These are phyloP conservation scores for Heliconius hermathena DNA, from an alignment of 1,140 invertebrate genomes.

Conservation along the genomic window DNA sequence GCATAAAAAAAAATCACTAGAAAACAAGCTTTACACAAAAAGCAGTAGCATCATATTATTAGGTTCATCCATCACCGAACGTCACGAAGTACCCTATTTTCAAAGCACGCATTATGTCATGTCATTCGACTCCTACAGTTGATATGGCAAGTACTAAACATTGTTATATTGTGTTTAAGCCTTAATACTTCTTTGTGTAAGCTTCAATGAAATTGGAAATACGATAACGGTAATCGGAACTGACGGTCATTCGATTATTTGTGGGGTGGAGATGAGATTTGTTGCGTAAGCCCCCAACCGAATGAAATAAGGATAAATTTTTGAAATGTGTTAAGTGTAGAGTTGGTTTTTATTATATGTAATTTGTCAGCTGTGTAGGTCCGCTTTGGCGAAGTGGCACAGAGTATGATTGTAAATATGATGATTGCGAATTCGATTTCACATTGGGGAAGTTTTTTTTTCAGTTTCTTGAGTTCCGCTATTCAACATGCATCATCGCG, in stretches of 20 bases:
- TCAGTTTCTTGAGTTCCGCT: too few species aligned
- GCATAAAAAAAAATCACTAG: background rate
- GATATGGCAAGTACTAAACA: constrained; percentile 15
- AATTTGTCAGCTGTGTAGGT: background rate
- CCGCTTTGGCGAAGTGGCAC: too few species aligned
- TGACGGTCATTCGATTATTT: constrained; percentile 35
- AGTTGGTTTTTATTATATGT: background rate
- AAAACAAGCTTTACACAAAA: constrained; percentile 10
- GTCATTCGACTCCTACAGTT: constrained; percentile 43
- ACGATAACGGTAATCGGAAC: constrained; percentile 32
- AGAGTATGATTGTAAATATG: too few species aligned
- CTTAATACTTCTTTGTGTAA: constrained; percentile 24
- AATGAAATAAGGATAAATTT: background rate
- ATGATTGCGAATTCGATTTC: too few species aligned
- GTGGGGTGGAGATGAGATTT: constrained; percentile 28
- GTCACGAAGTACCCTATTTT: constrained; percentile 45
- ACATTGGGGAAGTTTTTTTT: too few species aligned
- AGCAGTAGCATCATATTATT: constrained; percentile 33
- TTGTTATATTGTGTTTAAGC: constrained; percentile 18
- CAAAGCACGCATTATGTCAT: constrained; percentile 52
- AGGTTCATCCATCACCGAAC: constrained; percentile 42
- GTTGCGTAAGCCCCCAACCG: constrained; percentile 4
- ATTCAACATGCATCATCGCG: too few species aligned
- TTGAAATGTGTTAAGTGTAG: background rate
- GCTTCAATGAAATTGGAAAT: constrained; percentile 24